These are phyloP conservation scores for Tenthredo amoena DNA, from an alignment of 2,888 invertebrate species.

Conservation along the genomic window DNA sequence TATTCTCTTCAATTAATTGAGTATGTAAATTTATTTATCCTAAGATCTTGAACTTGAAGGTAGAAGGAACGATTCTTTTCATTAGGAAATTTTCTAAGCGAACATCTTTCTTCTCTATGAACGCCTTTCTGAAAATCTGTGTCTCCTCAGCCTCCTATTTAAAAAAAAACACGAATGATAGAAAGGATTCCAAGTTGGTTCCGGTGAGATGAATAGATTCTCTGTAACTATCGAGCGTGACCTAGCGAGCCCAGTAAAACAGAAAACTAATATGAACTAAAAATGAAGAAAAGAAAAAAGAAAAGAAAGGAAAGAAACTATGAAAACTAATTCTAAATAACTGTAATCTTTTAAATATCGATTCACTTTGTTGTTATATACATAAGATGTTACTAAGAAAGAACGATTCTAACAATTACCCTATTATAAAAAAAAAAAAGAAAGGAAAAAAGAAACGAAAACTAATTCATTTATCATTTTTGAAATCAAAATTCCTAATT, in stretches of 20 bases:
- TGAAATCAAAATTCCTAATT: conserved; percentile 11
- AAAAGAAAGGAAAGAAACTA: conserved; percentile 59
- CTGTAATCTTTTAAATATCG: conserved; percentile 75
- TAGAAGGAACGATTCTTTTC: background rate
- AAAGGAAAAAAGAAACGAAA: conserved; percentile 45
- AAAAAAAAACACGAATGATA: background rate
- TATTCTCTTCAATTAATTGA: background rate
- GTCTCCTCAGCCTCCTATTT: background rate
- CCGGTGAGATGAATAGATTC: background rate
- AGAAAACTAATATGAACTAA: background rate
- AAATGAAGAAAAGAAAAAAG: conserved; percentile 46
- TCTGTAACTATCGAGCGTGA: conserved; percentile 27
- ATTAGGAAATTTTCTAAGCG: background rate
- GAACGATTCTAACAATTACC: conserved; percentile 40
- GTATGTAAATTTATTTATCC: background rate
- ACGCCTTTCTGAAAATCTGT: background rate
- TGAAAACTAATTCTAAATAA: conserved; percentile 74
- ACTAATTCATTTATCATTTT: conserved; percentile 13
- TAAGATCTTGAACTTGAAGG: background rate
- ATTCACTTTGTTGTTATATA: conserved; percentile 78
- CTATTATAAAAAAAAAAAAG: conserved; percentile 38
- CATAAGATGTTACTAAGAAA: conserved; percentile 75
- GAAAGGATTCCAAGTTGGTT: background rate
- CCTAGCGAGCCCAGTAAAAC: background rate
- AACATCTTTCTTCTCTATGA: background rate